Conservation (phyloP, 2,797 vertebrate genomes). For the Eleutherodactylus coqui region DNA sequence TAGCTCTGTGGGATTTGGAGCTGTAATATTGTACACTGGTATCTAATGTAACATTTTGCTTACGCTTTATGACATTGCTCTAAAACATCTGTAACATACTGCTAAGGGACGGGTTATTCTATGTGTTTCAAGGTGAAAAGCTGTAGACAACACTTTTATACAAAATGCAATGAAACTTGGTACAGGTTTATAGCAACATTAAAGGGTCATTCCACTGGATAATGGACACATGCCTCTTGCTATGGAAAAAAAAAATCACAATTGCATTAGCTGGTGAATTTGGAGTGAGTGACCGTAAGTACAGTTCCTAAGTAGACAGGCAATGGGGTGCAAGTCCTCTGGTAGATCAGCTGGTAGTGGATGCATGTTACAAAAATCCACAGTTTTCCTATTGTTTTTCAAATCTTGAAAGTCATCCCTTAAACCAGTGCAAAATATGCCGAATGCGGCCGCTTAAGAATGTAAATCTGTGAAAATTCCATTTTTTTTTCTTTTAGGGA, state of each 20-base stretch:
- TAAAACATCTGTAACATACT: slow-evolving; percentile 20
- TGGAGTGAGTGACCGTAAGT: slow-evolving; percentile 28
- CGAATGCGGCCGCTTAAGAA: slow-evolving; percentile 39
- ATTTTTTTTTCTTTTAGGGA: slow-evolving; percentile 44
- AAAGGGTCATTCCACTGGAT: slow-evolving; percentile 27
- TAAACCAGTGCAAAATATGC: slow-evolving; percentile 62
- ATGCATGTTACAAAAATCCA: slow-evolving; percentile 8
- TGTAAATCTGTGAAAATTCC: slow-evolving; percentile 54
- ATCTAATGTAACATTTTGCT: neutral
- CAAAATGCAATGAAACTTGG: slow-evolving; percentile 7
- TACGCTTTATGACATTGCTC: neutral
- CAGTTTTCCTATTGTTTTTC: slow-evolving; percentile 26
- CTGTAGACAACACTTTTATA: slow-evolving; percentile 6
- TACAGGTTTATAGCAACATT: slow-evolving; percentile 12
- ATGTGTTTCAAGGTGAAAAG: slow-evolving; percentile 9
- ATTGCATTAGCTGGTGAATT: slow-evolving; percentile 51
- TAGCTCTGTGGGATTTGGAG: neutral
- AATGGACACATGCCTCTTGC: slow-evolving; percentile 40
- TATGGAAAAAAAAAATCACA: slow-evolving; percentile 2
- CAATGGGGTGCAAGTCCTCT: slow-evolving; percentile 28
- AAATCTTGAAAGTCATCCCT: slow-evolving; percentile 47
- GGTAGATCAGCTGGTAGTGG: slow-evolving; percentile 38
- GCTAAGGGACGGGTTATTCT: slow-evolving; percentile 10
- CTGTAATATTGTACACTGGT: neutral
- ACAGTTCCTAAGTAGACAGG: slow-evolving; percentile 31